phyloP scores from a whole-genome alignment of 2,113 vertebrate genomes.

The Oreotrochilus melanogaster region DNA sequence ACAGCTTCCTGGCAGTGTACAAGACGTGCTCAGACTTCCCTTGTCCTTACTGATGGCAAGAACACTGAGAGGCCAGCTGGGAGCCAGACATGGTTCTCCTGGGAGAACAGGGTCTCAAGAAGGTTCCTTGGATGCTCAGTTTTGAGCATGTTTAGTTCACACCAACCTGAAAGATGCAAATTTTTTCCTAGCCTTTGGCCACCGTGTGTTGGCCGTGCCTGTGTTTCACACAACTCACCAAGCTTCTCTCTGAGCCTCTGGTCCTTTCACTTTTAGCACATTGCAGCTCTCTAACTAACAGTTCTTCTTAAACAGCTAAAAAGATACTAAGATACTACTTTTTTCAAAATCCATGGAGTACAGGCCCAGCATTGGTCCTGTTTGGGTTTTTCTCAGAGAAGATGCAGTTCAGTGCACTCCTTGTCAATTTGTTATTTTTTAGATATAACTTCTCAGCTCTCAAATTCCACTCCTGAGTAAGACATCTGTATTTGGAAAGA shows the following conservation, averaged over 20 bases:
- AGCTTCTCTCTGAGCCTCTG: background rate
- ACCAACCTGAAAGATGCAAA: background rate
- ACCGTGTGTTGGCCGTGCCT: background rate
- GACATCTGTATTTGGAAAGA: background rate
- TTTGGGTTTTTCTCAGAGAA: background rate
- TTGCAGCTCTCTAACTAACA: background rate
- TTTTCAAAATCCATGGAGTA: background rate
- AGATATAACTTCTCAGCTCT: background rate
- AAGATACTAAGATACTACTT: background rate
- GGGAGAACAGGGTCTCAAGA: background rate
- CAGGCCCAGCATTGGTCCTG: background rate
- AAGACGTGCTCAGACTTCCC: fast-evolving
- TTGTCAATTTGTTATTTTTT: background rate
- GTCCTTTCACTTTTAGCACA: background rate
- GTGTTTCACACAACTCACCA: background rate
- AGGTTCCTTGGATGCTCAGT: background rate
- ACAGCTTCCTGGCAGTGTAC: background rate
- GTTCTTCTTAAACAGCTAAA: background rate
- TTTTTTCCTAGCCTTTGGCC: background rate
- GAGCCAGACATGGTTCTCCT: fast-evolving
- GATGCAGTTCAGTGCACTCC: background rate
- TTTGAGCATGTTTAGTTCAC: background rate
- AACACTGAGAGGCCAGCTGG: background rate
- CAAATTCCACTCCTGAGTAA: background rate
- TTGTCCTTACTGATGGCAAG: background rate